Base-by-base conservation (phyloP, 2,888 invertebrate genomes). In the Spodoptera picta region DNA sequence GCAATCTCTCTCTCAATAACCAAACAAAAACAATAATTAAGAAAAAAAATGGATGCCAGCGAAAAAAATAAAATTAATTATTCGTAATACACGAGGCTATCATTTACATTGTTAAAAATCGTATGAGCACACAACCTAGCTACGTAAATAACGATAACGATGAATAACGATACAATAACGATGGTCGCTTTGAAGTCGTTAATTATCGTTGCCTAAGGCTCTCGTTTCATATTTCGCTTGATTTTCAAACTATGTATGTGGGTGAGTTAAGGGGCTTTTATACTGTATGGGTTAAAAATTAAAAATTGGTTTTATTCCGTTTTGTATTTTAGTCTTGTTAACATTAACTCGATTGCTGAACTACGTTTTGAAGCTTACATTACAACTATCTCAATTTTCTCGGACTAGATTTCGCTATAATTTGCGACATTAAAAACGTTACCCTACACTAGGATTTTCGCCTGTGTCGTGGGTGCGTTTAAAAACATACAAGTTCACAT, bases 41-140 rank as follows among this genome's bases (percentile, higher is more conserved):
- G 41, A 14, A 23, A 6, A 10, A 46, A 51, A 27, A 47, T 46
- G 6, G 51, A 44, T 42, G 12, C 41, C 1, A 19, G 6, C 23
- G 41, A 51, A 55, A 44, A 48, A 27, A 45, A 52, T 53, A 1
- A 54, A 42, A 53, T 44, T 61, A 47, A 69, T 64, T 65, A 61
- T 69, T 52, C 50, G 67, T 62, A 54, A 57, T 49, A 42, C 59
- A 3, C 45, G 23, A 36, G 1, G 60, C 57, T 80, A 81, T 79
- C 81, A 55, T 61, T 79, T 79, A 81, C 79, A 81, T 81, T 64
- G 74, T 79, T 79, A 79, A 76, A 79, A 78, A 72, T 23, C 49
- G 48, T 57, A 64, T 60, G 63, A 55, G 69, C 43, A 54, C 45
- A 73, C 27, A 27, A 52, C 23, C 58, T 65, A 72, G 69, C 74